phyloP scores from a whole-genome alignment of 2,888 invertebrate species.

The Xestia xanthographa region DNA sequence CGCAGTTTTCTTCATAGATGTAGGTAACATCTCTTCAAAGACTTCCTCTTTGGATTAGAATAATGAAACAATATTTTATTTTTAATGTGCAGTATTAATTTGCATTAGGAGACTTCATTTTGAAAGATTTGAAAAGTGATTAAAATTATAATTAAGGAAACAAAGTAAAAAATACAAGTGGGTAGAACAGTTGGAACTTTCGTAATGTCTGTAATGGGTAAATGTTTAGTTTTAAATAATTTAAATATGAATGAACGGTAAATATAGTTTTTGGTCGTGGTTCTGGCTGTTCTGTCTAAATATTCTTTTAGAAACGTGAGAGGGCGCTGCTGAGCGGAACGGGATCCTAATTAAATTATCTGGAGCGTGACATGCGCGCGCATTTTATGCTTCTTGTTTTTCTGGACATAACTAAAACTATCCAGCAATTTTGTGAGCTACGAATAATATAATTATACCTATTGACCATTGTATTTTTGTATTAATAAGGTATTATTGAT shows the following conservation, averaged over 20 bases:
- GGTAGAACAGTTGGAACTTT: constrained; percentile 19
- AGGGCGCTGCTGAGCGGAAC: constrained; percentile 83
- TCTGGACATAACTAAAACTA: constrained; percentile 75
- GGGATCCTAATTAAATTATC: constrained; percentile 89
- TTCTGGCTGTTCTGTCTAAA: constrained; percentile 66
- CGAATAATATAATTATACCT: constrained; percentile 8
- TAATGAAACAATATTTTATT: neutral
- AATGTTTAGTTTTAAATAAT: constrained; percentile 7
- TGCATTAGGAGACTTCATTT: neutral
- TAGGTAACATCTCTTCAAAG: neutral
- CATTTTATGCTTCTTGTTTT: constrained; percentile 78
- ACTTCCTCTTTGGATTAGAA: neutral
- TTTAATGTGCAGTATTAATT: neutral
- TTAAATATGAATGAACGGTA: constrained; percentile 45
- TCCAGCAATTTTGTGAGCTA: constrained; percentile 72
- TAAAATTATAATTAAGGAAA: constrained; percentile 15
- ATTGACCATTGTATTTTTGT: no score
- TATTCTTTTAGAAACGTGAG: constrained; percentile 84
- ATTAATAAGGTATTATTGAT: no score
- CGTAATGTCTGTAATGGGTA: neutral
- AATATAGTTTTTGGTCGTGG: constrained; percentile 47
- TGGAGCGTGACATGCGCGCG: constrained; percentile 85
- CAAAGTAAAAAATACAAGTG: neutral
- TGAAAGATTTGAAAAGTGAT: neutral
- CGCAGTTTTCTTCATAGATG: neutral